These are phyloP conservation scores for Pogonocherus hispidulus DNA, from an alignment of 2,888 invertebrate species.

Conservation along the genomic window DNA sequence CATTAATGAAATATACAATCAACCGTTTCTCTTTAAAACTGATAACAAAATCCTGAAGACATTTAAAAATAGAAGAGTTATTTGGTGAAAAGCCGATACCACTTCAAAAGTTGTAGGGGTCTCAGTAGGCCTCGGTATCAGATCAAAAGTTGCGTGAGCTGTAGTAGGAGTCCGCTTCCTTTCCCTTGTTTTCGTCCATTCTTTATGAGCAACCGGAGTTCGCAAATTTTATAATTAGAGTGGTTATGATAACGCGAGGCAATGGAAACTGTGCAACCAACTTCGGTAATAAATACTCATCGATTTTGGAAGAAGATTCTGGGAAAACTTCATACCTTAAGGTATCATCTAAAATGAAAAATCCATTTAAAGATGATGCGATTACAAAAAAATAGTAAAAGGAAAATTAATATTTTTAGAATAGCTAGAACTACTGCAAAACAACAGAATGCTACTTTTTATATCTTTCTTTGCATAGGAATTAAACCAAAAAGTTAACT, in stretches of 20 bases:
- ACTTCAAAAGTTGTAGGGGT: not conserved
- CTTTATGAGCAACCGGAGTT: not conserved
- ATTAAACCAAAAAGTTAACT: no score
- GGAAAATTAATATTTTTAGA: no score
- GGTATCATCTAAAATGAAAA: no score
- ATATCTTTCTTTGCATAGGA: no score
- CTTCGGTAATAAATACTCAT: not conserved
- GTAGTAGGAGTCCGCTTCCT: not conserved
- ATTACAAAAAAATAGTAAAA: no score
- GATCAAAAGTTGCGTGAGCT: constrained; percentile 18
- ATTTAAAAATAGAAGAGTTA: constrained; percentile 3
- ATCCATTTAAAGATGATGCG: no score
- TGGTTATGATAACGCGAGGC: not conserved
- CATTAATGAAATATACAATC: no score
- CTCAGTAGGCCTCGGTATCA: not conserved
- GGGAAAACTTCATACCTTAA: not conserved
- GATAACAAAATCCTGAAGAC: not conserved
- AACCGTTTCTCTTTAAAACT: no score
- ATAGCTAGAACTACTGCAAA: no score
- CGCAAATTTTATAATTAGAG: constrained; percentile 3
- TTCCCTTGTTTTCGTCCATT: constrained; percentile 6
- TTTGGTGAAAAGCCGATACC: constrained; percentile 8
- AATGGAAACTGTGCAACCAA: not conserved
- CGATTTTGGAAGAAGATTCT: not conserved
- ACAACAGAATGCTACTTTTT: no score